Base-by-base conservation (phyloP, 2,888 invertebrate species). In the Gari tellinella region DNA sequence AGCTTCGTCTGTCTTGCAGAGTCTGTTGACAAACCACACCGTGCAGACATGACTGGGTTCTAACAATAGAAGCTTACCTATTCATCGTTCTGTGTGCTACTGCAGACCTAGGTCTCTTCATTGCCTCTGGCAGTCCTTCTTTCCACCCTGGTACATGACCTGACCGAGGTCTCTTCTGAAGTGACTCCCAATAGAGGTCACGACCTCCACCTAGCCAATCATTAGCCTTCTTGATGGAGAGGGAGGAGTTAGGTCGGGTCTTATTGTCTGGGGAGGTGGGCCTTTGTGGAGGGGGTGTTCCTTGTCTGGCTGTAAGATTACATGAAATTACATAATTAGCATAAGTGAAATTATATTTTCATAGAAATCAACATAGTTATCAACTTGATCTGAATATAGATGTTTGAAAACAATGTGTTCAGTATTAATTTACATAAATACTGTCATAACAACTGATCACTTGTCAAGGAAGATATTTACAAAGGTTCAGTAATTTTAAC, bases 81-180 rank as follows among this genome's bases (percentile, higher is more conserved):
- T 79, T 80, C 15, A 76, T 53, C 26, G 83, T 79, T 52, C 84
- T 76, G 1, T 76, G 66, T 23, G 86, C 84, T 0, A 78, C 83
- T 41, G 88, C 88, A 45, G 89, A 88, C 41, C 80, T 77, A 4
- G 88, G 87, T 55, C 86, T 60, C 46, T 80, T 82, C 83, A 87
- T 84, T 52, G 65, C 83, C 7, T 85, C 84, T 8, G 89, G 87
- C 51, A 90, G 73, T 2, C 90, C 90, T 41, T 89, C 90, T 72
- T 85, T 90, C 90, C 90, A 90, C 1, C 90, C 90, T 2, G 90
- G 90, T 2, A 82, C 69, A 79, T 89, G 90, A 40, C 85, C 85
- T 17, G 89, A 86, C 48, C 82, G 81, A 15, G 89, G 89, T 14
- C 88, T 75, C 26, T 62, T 82, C 72, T 78, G 76, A 37, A 82